Evolutionary conservation across 2,797 vertebrate genomes (phyloP).

Genomic region (Oceanodroma leucorhoa): DNA sequence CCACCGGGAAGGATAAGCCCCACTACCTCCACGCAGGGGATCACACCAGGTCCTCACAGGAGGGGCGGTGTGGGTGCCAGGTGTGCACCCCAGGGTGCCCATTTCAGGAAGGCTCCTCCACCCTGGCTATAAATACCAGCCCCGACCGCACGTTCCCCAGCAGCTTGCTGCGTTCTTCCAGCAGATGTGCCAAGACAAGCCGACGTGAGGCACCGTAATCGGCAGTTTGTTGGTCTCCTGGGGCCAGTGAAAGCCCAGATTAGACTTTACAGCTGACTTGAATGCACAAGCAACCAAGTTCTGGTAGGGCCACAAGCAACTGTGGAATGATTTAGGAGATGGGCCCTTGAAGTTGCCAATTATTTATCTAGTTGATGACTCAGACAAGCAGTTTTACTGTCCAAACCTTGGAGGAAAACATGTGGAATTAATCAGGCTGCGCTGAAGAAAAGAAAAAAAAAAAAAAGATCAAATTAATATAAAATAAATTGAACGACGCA

Average conservation of each 20-base stretch:
- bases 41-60: neutral
- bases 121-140: conserved; percentile 7
- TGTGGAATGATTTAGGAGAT: conserved; percentile 47
- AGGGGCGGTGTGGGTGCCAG: neutral
- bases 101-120: accelerated
- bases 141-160: neutral
- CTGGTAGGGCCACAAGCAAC: neutral
- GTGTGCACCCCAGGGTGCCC: neutral
- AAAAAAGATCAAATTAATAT: neutral
- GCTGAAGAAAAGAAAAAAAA: neutral
- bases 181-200: conserved; percentile 50
- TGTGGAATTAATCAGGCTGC: conserved; percentile 38
- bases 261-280: neutral
- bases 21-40: accelerated
- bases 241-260: conserved; percentile 39
- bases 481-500: neutral
- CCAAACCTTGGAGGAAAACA: conserved; percentile 39
- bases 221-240: neutral
- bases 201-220: neutral
- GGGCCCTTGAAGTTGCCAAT: conserved; percentile 45
- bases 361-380: conserved; percentile 65
- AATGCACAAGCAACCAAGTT: neutral
- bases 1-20: accelerated
- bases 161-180: neutral
- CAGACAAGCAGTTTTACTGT: conserved; percentile 55